Percentiles rank a stretch among this genome's conserved stretches.
These are phyloP conservation scores for Pocillopora grandis DNA, from an alignment of 92 coral and sea anemone species.

Conservation along the genomic window DNA sequence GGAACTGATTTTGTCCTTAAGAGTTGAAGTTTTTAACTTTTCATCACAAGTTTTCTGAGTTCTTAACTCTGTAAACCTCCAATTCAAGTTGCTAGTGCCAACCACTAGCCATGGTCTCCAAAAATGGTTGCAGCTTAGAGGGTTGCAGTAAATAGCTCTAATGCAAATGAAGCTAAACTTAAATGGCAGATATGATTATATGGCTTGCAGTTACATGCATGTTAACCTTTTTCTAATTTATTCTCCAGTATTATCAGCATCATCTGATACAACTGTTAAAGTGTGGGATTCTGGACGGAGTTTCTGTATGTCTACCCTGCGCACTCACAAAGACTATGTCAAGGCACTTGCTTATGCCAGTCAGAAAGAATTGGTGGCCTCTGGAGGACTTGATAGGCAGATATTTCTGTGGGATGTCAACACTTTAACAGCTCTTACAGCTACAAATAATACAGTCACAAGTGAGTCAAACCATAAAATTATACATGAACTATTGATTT, in stretches of 20 bases:
- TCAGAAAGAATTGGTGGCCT: slow-evolving; percentile 86
- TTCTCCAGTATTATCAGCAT: slow-evolving; percentile 83
- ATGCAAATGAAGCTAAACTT: no score
- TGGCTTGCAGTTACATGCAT: background rate
- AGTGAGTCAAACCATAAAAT: slow-evolving; percentile 52
- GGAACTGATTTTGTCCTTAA: no score
- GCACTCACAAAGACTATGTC: slow-evolving; percentile 95
- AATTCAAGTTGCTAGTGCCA: no score
- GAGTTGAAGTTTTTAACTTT: no score
- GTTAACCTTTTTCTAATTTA: background rate
- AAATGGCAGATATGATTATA: no score
- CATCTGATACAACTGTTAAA: slow-evolving; percentile 96
- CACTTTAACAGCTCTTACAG: slow-evolving; percentile 92
- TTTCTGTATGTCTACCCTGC: slow-evolving; percentile 93
- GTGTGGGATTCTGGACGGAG: slow-evolving; percentile 91
- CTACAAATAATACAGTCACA: slow-evolving; percentile 97
- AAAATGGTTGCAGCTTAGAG: no score
- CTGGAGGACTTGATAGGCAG: slow-evolving; percentile 95
- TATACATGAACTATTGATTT: no score
- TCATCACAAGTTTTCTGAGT: no score
- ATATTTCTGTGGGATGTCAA: slow-evolving; percentile 98
- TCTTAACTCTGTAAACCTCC: no score
- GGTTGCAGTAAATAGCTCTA: no score
- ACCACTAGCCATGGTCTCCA: no score
- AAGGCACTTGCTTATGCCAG: slow-evolving; percentile 94